Evolutionary conservation across 2,797 vertebrate species (phyloP).

Genomic region (Atherinosoma microstoma): DNA sequence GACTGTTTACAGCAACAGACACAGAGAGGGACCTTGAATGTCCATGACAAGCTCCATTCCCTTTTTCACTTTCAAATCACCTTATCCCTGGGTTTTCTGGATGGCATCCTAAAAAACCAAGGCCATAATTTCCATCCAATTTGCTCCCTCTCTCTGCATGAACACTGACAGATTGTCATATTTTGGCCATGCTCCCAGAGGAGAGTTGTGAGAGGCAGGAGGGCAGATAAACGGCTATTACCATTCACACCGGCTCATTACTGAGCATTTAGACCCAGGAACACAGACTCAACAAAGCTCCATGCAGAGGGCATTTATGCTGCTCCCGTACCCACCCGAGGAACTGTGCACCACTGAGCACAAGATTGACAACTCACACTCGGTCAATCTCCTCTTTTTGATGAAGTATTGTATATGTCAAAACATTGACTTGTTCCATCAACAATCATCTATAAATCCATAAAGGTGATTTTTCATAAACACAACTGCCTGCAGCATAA

Average conservation of each 20-base stretch:
- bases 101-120: slow-evolving; percentile 76
- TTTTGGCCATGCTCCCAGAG: slow-evolving; percentile 81
- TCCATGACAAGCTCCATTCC: slow-evolving; percentile 64
- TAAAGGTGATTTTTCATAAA: slow-evolving; percentile 14
- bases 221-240: slow-evolving; percentile 82
- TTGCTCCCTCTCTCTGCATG: slow-evolving; percentile 73
- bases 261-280: slow-evolving; percentile 76
- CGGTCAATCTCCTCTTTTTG: slow-evolving; percentile 1
- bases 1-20: slow-evolving; percentile 70
- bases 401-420: slow-evolving; percentile 17
- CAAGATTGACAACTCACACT: slow-evolving; percentile 59
- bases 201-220: slow-evolving; percentile 75
- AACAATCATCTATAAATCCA: slow-evolving; percentile 10
- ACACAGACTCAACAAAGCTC: slow-evolving; percentile 52
- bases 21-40: slow-evolving; percentile 73
- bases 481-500: slow-evolving; percentile 18
- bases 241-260: slow-evolving; percentile 78
- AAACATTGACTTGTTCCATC: slow-evolving; percentile 24
- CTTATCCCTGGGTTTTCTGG: slow-evolving; percentile 74
- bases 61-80: slow-evolving; percentile 79
- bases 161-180: slow-evolving; percentile 83
- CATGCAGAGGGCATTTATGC: slow-evolving; percentile 39
- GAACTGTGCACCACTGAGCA: slow-evolving; percentile 17
- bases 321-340: slow-evolving; percentile 33
- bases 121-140: slow-evolving; percentile 82